Conservation (phyloP, 2,797 vertebrate genomes). For the Lateolabrax maculatus region DNA sequence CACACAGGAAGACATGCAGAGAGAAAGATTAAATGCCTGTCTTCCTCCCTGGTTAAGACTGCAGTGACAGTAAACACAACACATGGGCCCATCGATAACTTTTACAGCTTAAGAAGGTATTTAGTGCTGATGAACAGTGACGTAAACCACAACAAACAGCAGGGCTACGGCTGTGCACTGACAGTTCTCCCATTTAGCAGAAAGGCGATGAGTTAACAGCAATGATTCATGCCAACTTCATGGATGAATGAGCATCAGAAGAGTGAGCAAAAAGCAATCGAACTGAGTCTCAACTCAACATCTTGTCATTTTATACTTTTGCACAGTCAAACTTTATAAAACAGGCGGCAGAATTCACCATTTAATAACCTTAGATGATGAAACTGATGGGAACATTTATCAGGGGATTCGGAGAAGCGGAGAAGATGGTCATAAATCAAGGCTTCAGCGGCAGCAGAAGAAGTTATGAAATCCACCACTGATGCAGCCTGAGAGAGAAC, state of each 20-base stretch:
- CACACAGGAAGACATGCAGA: neutral
- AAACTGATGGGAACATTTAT: conserved; percentile 22
- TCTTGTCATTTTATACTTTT: neutral
- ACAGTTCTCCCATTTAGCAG: neutral
- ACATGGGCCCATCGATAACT: no score
- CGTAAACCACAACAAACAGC: no score
- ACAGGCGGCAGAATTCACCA: conserved; percentile 8
- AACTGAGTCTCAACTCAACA: neutral
- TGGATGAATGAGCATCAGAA: neutral
- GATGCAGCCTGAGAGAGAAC: conserved; percentile 34
- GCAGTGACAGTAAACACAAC: no score
- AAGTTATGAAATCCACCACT: conserved; percentile 55
- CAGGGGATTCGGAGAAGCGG: neutral
- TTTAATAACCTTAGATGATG: conserved; percentile 13
- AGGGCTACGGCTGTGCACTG: no score
- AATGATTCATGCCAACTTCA: neutral
- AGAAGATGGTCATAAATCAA: conserved; percentile 22
- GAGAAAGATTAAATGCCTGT: neutral
- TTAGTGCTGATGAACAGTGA: no score
- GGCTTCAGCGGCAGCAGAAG: conserved; percentile 26
- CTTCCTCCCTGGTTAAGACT: neutral
- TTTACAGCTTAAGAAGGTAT: no score
- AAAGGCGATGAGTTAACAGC: neutral
- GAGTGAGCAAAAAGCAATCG: neutral
- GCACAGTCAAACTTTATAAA: neutral